Base-by-base conservation (phyloP, 1,140 invertebrate species). In the Pteromalus puparum region DNA sequence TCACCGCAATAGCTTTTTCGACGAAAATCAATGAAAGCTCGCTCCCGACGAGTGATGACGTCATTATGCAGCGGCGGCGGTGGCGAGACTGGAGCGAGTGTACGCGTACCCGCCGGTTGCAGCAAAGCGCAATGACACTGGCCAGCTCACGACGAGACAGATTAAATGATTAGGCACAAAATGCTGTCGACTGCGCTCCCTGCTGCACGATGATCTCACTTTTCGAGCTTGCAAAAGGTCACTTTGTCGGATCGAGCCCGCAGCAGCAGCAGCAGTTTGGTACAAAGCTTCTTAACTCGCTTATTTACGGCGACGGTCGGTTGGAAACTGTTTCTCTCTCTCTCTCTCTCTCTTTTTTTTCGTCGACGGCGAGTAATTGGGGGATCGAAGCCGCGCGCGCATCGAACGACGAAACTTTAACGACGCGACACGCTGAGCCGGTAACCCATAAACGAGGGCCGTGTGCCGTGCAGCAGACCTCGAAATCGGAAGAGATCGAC, bases 371-470 rank as follows among this genome's bases (percentile, higher is more conserved):
- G 26, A 70, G 67, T 26, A 70, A 70, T 28, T 70, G 24, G 67
- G 13, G 67, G 67, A 70, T 53, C 65, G 65, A 78, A 82, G 86
- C 24, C 30, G n/a, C 61, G 18, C 70, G 83, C 34, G 72, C 61
- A 30, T 12, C 5, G 21, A 79, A 85, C 87, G 86, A 88, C 86
- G 87, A 89, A 89, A 87, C 84, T 88, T 89, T 87, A 88, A 90
- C 87, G 87, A 87, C 85, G 70, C 85, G 87, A 88, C 88, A 89
- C 80, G 89, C 88, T 90, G 88, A 83, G 89, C 87, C 72, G 70
- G 82, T 89, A 89, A 90, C 89, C 89, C 87, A 89, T 90, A 89
- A 89, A 90, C 53, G 26, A n/a, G 61, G n/a, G 42, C 21, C 21
- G 5, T 10, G 30, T n/a, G 30, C 18, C 13, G 24, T 4, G 12